Conservation (phyloP, 2,888 invertebrate genomes). For the Tridacna crocea region DNA sequence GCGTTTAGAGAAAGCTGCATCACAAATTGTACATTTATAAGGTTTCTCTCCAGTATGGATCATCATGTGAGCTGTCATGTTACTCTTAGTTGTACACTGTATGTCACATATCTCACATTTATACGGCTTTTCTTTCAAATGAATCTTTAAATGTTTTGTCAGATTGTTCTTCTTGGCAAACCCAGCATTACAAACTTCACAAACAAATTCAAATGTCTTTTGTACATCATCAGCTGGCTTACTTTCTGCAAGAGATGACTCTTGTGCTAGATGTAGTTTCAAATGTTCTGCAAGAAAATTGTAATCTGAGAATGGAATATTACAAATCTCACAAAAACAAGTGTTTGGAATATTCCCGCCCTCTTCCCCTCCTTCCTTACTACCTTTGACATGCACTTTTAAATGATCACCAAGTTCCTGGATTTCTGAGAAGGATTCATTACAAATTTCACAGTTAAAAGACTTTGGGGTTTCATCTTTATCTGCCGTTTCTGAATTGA, state of each 20-base stretch:
- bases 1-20: background rate
- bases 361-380: background rate
- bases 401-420: slow-evolving; percentile 9
- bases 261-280: background rate
- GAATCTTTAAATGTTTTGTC: slow-evolving; percentile 4
- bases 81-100: background rate
- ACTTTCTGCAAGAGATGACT: background rate
- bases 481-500: background rate
- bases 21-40: slow-evolving; percentile 8
- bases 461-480: background rate
- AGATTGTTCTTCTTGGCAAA: slow-evolving; percentile 11
- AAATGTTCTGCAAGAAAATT: slow-evolving; percentile 2
- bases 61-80: slow-evolving; percentile 8
- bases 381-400: background rate
- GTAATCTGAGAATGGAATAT: background rate
- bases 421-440: background rate
- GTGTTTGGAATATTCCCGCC: background rate
- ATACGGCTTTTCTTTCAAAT: background rate
- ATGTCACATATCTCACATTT: slow-evolving; percentile 1
- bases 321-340: background rate
- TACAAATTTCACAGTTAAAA: background rate
- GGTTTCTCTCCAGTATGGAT: slow-evolving; percentile 21
- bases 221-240: background rate
- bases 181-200: slow-evolving; percentile 6
- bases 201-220: background rate